Evolutionary conservation across 2,797 vertebrate species (phyloP).

Genomic region (Mus caroli): DNA sequence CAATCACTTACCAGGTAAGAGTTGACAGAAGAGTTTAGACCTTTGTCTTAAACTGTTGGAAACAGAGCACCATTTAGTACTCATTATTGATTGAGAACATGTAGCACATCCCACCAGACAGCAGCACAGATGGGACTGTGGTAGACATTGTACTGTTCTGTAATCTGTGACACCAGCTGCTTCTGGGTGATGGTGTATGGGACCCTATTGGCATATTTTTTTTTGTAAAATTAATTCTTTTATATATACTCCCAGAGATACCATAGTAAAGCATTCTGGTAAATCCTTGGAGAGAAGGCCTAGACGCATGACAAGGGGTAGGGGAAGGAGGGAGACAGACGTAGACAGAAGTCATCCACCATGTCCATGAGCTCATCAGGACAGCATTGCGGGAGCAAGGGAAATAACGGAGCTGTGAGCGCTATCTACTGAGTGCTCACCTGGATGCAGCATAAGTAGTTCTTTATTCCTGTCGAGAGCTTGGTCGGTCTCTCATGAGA

Average conservation of each 20-base stretch:
- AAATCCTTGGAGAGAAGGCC: conserved; percentile 29
- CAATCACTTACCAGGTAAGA: conserved; percentile 40
- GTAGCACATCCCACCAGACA: not conserved
- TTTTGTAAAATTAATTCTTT: conserved; percentile 42
- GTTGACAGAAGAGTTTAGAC: conserved; percentile 54
- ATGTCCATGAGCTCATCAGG: not conserved
- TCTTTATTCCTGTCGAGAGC: conserved; percentile 52
- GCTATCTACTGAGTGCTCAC: not conserved
- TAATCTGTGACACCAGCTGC: conserved; percentile 10
- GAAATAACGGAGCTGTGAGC: not conserved
- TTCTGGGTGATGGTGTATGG: not conserved
- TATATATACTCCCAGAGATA: conserved; percentile 24
- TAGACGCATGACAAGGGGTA: not conserved
- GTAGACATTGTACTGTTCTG: conserved; percentile 16
- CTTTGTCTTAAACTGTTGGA: conserved; percentile 41
- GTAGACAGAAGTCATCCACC: not conserved
- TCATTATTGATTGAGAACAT: conserved; percentile 43
- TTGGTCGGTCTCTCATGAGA: not conserved
- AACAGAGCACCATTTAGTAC: conserved; percentile 32
- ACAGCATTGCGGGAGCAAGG: not conserved
- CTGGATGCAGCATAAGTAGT: not conserved
- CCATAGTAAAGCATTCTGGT: conserved; percentile 37
- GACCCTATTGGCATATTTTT: not conserved
- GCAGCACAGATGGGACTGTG: not conserved
- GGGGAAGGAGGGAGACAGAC: not conserved